These are phyloP conservation scores for Campaea margaritaria DNA, from an alignment of 2,888 invertebrate species.

Conservation along the genomic window DNA sequence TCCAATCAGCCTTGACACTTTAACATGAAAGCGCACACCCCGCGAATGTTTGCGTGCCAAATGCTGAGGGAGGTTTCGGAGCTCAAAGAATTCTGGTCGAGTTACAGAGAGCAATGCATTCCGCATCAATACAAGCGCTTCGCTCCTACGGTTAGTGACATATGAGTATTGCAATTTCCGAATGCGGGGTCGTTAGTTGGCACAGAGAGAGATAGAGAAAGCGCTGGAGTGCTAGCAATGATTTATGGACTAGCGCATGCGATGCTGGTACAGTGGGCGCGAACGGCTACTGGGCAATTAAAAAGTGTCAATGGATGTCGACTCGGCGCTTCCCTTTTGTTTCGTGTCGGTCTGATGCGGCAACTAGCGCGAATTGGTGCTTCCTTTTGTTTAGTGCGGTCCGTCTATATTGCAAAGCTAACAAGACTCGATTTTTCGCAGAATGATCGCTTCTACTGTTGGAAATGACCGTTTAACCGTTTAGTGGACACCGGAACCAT, in stretches of 20 bases:
- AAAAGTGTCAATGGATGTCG: conserved; percentile 61
- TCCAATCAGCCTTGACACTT: conserved; percentile 53
- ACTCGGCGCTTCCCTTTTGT: conserved; percentile 54
- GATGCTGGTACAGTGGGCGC: conserved; percentile 55
- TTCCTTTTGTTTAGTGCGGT: conserved; percentile 45
- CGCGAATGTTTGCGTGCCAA: conserved; percentile 38
- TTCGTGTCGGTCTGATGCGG: conserved; percentile 44
- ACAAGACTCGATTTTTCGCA: conserved; percentile 33
- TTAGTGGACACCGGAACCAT: too few relatives aligned
- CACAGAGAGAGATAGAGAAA: conserved; percentile 56
- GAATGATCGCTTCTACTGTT: neutral
- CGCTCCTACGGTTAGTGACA: conserved; percentile 69
- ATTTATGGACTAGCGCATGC: conserved; percentile 66
- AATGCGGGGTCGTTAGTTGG: conserved; percentile 69
- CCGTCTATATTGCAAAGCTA: conserved; percentile 32
- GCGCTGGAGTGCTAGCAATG: conserved; percentile 61
- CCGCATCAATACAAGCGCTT: conserved; percentile 67
- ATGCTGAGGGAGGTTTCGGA: conserved; percentile 43
- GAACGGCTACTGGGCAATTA: conserved; percentile 57
- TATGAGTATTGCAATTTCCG: conserved; percentile 80
- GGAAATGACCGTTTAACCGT: too few relatives aligned
- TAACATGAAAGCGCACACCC: conserved; percentile 42
- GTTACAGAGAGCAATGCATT: conserved; percentile 60
- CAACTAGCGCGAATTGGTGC: conserved; percentile 52
- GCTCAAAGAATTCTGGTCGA: conserved; percentile 57